phyloP scores from a whole-genome alignment of 2,113 vertebrate genomes.

The Zosterops pallidus region DNA sequence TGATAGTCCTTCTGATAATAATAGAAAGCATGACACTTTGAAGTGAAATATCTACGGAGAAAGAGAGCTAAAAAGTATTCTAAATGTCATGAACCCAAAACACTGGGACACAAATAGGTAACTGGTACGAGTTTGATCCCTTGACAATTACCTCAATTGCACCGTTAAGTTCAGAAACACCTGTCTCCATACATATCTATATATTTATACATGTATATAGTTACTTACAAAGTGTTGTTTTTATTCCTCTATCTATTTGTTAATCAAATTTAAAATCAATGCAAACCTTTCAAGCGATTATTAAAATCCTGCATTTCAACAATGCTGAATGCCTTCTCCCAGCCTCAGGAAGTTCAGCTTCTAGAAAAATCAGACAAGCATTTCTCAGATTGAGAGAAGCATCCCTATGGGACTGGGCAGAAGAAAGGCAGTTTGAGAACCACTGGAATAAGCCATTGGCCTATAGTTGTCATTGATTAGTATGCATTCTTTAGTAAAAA shows the following conservation, averaged over 20 bases:
- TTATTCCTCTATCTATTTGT: background rate
- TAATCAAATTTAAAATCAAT: background rate
- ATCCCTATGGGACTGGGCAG: background rate
- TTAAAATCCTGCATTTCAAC: background rate
- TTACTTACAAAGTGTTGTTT: background rate
- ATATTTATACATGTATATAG: background rate
- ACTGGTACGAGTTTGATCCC: background rate
- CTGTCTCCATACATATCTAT: background rate
- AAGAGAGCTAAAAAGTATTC: slow-evolving; percentile 6
- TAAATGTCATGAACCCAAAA: background rate
- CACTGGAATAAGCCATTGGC: background rate
- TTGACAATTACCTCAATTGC: background rate
- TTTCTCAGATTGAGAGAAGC: background rate
- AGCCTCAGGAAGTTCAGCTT: background rate
- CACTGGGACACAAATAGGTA: background rate
- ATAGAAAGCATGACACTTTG: slow-evolving; percentile 42
- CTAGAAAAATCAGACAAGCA: rapidly evolving
- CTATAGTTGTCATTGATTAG: background rate
- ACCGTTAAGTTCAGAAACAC: background rate
- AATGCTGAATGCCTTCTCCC: background rate
- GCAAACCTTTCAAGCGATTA: background rate
- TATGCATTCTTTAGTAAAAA: background rate
- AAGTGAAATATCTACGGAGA: slow-evolving; percentile 36
- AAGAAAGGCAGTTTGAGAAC: background rate
- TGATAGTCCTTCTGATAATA: slow-evolving; percentile 41